Conservation (phyloP, 1,140 invertebrate genomes). For the Harlomillsia oculata region DNA sequence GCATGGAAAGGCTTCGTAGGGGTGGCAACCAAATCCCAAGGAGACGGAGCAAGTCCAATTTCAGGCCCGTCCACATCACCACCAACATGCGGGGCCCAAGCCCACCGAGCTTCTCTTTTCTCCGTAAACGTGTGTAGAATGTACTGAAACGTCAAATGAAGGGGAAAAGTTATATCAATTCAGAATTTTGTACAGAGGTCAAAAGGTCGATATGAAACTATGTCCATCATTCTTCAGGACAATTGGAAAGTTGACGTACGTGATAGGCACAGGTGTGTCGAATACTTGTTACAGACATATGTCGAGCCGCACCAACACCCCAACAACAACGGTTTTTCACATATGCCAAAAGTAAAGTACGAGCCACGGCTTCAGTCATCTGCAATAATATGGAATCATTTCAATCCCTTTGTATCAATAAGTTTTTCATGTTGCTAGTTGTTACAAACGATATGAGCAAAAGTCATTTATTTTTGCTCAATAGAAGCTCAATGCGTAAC, state of each 20-base stretch:
- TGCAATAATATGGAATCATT: conserved; percentile 11
- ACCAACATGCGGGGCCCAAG: conserved; percentile 46
- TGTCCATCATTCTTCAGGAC: no score
- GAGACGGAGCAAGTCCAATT: conserved; percentile 45
- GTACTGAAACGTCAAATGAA: conserved; percentile 41
- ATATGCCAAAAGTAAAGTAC: conserved; percentile 43
- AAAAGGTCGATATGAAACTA: not conserved
- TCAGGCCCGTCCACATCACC: conserved; percentile 44
- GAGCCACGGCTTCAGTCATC: conserved; percentile 45
- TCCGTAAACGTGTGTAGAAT: conserved; percentile 52
- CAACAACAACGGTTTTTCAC: conserved; percentile 49
- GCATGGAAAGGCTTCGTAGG: conserved; percentile 44
- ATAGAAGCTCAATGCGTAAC: no score
- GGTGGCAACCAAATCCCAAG: conserved; percentile 47
- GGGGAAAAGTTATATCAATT: no score
- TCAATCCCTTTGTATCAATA: conserved; percentile 1
- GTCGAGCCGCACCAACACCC: conserved; percentile 44
- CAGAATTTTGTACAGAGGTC: not conserved
- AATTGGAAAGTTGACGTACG: conserved; percentile 39
- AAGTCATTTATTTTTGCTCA: no score
- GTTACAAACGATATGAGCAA: not conserved
- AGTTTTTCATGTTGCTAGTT: not conserved
- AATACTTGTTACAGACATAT: conserved; percentile 46
- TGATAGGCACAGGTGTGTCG: conserved; percentile 47
- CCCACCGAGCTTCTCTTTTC: conserved; percentile 48